Percentiles rank a stretch among this genome's conserved stretches.
Evolutionary conservation across 2,113 vertebrate genomes (phyloP).

Genomic region (Microcebus ravelobensis): DNA sequence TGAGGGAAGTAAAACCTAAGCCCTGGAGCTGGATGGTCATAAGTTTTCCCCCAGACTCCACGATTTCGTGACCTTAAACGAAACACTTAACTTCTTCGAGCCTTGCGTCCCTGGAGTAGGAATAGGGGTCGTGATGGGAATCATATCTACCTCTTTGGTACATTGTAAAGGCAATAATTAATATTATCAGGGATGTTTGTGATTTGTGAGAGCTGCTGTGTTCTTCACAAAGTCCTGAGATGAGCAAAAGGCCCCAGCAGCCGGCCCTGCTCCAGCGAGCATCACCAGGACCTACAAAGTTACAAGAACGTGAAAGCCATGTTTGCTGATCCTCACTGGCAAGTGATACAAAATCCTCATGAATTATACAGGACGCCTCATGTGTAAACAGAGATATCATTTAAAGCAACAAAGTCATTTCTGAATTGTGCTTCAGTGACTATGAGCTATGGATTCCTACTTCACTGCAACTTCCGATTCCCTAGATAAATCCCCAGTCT

Average conservation of each 20-base stretch:
- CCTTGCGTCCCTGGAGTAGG: not conserved
- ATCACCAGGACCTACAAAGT: not conserved
- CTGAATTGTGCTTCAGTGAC: slow-evolving; percentile 19
- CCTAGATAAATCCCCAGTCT: not conserved
- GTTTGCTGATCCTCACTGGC: slow-evolving; percentile 45
- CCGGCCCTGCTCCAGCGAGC: slow-evolving; percentile 27
- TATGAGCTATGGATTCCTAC: not conserved
- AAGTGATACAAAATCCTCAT: slow-evolving; percentile 58
- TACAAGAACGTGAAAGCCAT: not conserved
- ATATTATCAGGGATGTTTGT: not conserved
- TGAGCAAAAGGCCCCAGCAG: slow-evolving; percentile 53
- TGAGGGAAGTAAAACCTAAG: slow-evolving; percentile 59
- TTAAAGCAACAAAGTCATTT: slow-evolving; percentile 56
- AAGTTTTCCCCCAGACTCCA: not conserved
- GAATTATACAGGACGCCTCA: slow-evolving; percentile 47
- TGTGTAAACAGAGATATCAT: slow-evolving; percentile 42
- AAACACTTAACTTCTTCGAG: not conserved
- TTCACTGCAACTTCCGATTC: not conserved
- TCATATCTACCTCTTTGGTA: not conserved
- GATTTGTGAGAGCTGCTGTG: slow-evolving; percentile 15
- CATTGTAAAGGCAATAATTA: not conserved
- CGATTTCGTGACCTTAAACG: not conserved
- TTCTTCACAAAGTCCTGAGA: slow-evolving; percentile 72
- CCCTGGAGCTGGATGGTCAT: not conserved
- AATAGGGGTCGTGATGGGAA: not conserved